A percentile compares a stretch with the other conserved stretches of the same genome.
phyloP scores from a whole-genome alignment of 2,797 vertebrate genomes.

The Hemibagrus guttatus region DNA sequence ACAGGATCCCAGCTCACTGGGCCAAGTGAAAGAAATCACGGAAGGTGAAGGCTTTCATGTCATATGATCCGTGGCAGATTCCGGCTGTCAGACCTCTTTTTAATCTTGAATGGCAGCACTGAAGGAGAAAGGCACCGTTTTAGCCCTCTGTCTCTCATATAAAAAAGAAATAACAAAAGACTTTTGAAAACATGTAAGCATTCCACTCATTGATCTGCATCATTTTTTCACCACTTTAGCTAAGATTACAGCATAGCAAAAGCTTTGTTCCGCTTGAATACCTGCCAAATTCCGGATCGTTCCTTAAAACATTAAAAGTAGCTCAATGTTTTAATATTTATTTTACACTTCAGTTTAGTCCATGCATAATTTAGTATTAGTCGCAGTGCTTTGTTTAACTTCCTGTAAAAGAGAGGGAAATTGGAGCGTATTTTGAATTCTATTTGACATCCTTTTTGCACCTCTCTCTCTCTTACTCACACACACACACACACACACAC shows the following conservation, averaged over 20 bases:
- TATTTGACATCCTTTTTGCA: conserved; percentile 37
- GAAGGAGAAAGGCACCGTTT: conserved; percentile 33
- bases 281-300: conserved; percentile 25
- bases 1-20: conserved; percentile 40
- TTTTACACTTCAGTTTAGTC: conserved; percentile 42
- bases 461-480: not conserved
- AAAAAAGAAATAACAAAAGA: conserved; percentile 30
- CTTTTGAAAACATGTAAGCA: conserved; percentile 22
- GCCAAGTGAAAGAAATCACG: conserved; percentile 52
- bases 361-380: conserved; percentile 59
- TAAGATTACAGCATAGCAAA: conserved; percentile 31
- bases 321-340: conserved; percentile 50
- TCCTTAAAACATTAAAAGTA: conserved; percentile 41
- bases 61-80: conserved; percentile 43
- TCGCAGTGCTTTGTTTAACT: conserved; percentile 51
- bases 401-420: conserved; percentile 40
- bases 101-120: conserved; percentile 44
- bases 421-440: conserved; percentile 42
- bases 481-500: not conserved
- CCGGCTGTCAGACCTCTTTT: conserved; percentile 37
- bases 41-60: conserved; percentile 47
- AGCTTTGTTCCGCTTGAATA: conserved; percentile 36
- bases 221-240: conserved; percentile 32
- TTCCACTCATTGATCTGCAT: conserved; percentile 34
- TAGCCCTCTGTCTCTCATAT: conserved; percentile 30